Evolutionary conservation across 2,888 invertebrate genomes (phyloP).

Genomic region (Lysandra coridon): DNA sequence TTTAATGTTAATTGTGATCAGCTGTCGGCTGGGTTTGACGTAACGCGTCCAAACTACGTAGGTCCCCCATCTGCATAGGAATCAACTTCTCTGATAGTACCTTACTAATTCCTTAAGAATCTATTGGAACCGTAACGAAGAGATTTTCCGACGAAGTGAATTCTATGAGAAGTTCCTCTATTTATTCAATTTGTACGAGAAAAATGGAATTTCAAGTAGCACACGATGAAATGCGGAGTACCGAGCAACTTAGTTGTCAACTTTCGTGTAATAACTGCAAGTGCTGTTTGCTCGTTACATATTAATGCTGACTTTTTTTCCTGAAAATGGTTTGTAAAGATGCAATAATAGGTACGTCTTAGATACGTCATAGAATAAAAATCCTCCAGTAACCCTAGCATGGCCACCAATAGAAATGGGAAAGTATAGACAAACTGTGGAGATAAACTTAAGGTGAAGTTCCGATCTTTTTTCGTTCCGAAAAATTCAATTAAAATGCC

Average conservation of each 20-base stretch:
- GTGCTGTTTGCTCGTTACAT: background rate
- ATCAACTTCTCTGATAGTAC: too few relatives aligned
- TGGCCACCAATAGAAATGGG: too few relatives aligned
- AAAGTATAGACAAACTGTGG: too few relatives aligned
- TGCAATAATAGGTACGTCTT: background rate
- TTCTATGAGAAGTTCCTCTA: background rate
- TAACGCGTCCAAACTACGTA: too few relatives aligned
- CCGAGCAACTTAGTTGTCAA: background rate
- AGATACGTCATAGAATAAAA: too few relatives aligned
- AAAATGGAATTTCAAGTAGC: conserved; percentile 4
- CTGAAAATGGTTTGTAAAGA: background rate
- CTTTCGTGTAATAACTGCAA: conserved; percentile 8
- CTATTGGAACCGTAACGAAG: background rate
- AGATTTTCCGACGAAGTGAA: background rate
- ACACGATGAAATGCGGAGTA: background rate
- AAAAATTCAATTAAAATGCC: too few relatives aligned
- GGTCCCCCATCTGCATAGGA: too few relatives aligned
- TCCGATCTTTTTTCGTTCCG: too few relatives aligned
- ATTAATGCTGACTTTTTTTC: background rate
- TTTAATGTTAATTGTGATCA: too few relatives aligned
- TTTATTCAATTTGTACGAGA: background rate
- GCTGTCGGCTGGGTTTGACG: too few relatives aligned
- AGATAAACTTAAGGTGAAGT: too few relatives aligned
- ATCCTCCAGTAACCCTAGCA: too few relatives aligned
- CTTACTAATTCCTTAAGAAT: background rate